Conservation (phyloP, 1,140 invertebrate species). For the Archivesica marissinica region DNA sequence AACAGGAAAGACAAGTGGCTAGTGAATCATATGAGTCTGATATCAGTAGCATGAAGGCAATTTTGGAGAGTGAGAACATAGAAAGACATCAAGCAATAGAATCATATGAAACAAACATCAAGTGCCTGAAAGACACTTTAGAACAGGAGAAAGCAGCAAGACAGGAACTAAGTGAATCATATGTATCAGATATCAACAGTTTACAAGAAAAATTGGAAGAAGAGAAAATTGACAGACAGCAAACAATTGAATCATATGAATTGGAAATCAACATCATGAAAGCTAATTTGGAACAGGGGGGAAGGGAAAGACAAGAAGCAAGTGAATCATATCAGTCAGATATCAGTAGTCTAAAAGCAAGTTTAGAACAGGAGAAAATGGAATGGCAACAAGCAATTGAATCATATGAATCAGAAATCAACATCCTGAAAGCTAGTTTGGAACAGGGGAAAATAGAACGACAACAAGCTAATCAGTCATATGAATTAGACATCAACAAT, state of each 20-base stretch:
- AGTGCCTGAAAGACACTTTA: no score
- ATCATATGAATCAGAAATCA: conserved; percentile 23
- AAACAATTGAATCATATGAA: not conserved
- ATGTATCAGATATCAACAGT: no score
- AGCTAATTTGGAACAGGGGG: not conserved
- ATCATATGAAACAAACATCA: no score
- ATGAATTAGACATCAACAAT: no score
- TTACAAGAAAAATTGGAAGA: no score
- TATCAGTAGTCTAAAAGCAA: not conserved
- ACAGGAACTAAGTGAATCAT: no score
- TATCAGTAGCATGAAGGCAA: not conserved
- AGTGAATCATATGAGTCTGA: no score
- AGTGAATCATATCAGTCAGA: not conserved
- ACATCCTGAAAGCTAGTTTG: not conserved
- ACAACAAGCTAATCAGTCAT: not conserved
- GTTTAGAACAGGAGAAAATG: not conserved
- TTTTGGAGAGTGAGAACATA: not conserved
- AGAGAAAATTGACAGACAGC: not conserved
- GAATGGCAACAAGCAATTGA: not conserved
- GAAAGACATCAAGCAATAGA: no score
- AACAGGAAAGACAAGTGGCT: no score
- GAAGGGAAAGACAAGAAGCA: not conserved
- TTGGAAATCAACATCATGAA: not conserved
- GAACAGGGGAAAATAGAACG: not conserved
- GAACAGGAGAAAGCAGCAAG: no score